Percentiles rank a stretch among this genome's conserved stretches.
Conservation (phyloP, 2,113 vertebrate genomes). For the Galeopterus variegatus region DNA sequence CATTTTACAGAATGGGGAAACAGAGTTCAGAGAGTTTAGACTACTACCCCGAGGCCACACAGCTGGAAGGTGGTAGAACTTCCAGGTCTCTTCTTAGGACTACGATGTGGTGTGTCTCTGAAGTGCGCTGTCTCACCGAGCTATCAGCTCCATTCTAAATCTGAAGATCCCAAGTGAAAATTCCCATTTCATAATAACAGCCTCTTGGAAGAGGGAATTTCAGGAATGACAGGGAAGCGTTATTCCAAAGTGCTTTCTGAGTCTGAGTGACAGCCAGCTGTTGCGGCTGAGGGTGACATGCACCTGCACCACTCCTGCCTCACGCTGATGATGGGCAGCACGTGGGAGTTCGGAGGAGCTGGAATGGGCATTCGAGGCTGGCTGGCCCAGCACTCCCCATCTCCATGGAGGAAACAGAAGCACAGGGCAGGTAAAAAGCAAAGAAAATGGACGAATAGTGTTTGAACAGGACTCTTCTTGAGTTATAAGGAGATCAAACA, state of each 20-base stretch:
- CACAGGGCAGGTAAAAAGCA: not conserved
- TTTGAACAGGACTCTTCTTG: not conserved
- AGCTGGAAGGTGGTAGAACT: not conserved
- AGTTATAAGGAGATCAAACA: not conserved
- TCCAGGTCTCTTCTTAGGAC: not conserved
- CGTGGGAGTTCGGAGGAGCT: fast-evolving
- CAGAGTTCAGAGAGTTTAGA: not conserved
- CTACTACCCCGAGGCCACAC: not conserved
- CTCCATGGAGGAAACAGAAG: not conserved
- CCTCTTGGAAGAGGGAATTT: not conserved
- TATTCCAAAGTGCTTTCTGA: not conserved
- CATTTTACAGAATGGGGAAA: not conserved
- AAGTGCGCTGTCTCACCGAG: fast-evolving
- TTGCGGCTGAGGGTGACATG: not conserved
- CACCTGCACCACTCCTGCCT: fast-evolving
- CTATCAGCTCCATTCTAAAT: fast-evolving
- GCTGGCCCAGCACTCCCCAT: fast-evolving
- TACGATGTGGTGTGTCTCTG: fast-evolving
- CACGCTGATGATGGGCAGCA: fast-evolving
- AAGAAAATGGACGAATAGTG: not conserved
- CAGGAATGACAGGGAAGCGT: fast-evolving
- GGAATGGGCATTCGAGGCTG: fast-evolving
- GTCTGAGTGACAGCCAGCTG: not conserved
- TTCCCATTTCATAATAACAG: not conserved
- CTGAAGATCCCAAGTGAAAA: not conserved